phyloP scores from a whole-genome alignment of 2,888 invertebrate species.

The Aleiodes testaceus region DNA sequence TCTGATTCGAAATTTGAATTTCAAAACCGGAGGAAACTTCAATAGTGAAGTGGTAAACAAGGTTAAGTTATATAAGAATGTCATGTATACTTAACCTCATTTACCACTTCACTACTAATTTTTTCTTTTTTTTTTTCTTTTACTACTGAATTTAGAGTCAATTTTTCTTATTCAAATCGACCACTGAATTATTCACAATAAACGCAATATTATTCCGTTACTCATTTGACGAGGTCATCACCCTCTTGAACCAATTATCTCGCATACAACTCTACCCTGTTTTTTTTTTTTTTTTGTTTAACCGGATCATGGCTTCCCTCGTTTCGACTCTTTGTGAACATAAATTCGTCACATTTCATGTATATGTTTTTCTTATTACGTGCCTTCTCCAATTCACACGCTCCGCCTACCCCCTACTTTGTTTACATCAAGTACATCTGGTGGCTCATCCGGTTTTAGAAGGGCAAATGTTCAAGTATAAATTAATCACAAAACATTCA shows the following conservation, averaged over 20 bases:
- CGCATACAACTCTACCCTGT: constrained; percentile 15
- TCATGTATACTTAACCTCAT: no score
- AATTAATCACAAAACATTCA: constrained; percentile 29
- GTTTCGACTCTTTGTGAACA: constrained; percentile 16
- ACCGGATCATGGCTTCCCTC: constrained; percentile 2
- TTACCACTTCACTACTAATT: no score
- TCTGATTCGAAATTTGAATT: no score
- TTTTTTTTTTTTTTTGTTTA: background rate
- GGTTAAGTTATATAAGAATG: no score
- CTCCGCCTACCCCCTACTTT: constrained; percentile 20
- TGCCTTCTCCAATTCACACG: constrained; percentile 16
- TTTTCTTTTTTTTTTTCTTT: no score
- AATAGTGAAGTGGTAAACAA: no score
- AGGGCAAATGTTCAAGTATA: constrained; percentile 20
- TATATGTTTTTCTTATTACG: constrained; percentile 25
- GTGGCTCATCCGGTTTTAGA: constrained; percentile 24
- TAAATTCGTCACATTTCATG: constrained; percentile 16
- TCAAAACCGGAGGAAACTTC: no score
- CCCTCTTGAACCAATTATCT: constrained; percentile 15
- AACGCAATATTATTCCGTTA: background rate
- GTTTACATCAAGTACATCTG: constrained; percentile 28
- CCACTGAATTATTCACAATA: no score
- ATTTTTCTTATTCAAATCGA: no score
- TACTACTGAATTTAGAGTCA: no score
- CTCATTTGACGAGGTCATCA: background rate